These are phyloP conservation scores for Chunga burmeisteri DNA, from an alignment of 2,113 vertebrate genomes.

Conservation along the genomic window DNA sequence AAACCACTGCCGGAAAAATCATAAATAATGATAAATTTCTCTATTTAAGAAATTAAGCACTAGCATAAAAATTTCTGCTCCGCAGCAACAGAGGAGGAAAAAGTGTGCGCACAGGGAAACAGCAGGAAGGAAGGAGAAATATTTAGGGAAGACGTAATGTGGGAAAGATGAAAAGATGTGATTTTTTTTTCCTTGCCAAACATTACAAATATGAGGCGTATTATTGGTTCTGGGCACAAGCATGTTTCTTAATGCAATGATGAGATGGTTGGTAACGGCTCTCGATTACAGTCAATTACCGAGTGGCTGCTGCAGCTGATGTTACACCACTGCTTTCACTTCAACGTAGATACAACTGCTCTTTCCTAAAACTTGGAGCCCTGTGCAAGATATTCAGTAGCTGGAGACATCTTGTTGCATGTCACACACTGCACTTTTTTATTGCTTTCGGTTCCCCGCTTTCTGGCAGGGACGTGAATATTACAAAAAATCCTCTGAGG, in stretches of 20 bases:
- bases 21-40: not conserved
- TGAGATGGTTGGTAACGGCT: not conserved
- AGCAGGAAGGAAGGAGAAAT: not conserved
- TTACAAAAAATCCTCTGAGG: not conserved
- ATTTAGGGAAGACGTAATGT: not conserved
- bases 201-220: not conserved
- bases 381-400: not conserved
- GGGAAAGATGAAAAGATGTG: not conserved
- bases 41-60: not conserved
- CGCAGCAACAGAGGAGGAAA: not conserved
- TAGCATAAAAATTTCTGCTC: not conserved
- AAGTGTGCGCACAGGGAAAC: not conserved
- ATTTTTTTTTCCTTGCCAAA: not conserved
- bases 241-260: not conserved
- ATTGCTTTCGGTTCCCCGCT: not conserved
- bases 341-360: not conserved
- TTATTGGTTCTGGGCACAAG: not conserved
- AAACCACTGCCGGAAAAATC: slow-evolving; percentile 84
- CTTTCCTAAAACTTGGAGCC: not conserved
- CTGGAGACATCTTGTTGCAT: not conserved
- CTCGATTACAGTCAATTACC: not conserved
- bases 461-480: not conserved
- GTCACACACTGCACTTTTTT: not conserved
- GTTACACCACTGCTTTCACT: not conserved
- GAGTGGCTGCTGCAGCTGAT: not conserved